Evolutionary conservation across 2,113 vertebrate species (phyloP).

Genomic region (Enhydra lutris): DNA sequence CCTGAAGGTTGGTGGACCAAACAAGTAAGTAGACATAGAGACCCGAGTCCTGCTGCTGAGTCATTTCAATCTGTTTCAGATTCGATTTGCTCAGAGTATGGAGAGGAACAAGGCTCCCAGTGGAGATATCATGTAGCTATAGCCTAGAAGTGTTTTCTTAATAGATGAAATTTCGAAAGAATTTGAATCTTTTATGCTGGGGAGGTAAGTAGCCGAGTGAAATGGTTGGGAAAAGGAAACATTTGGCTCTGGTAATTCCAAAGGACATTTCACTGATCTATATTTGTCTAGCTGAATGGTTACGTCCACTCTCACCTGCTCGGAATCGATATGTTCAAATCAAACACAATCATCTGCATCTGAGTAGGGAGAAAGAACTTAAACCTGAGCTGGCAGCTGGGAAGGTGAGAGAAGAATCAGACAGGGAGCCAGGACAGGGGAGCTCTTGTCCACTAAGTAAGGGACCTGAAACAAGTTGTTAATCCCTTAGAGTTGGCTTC

Average conservation of each 20-base stretch:
- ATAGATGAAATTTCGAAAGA: constrained; percentile 16
- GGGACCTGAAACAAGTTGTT: neutral
- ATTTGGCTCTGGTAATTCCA: neutral
- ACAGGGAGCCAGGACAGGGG: neutral
- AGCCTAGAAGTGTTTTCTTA: neutral
- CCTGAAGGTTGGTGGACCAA: neutral
- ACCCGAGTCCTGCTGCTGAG: neutral
- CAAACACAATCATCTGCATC: neutral
- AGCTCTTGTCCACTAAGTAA: neutral
- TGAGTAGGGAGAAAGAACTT: neutral
- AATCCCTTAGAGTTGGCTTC: neutral
- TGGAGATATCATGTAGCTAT: neutral
- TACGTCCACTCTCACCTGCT: neutral
- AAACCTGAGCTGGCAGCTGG: neutral
- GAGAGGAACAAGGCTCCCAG: neutral
- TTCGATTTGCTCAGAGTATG: neutral
- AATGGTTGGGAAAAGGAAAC: constrained; percentile 11
- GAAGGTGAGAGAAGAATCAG: neutral
- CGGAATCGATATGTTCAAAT: constrained; percentile 4
- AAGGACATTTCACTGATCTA: neutral
- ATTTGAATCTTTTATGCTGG: constrained; percentile 28
- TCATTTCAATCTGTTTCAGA: neutral
- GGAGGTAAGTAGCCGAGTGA: neutral
- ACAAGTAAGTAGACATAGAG: neutral
- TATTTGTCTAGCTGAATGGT: neutral